Evolutionary conservation across 2,797 vertebrate genomes (phyloP).

Genomic region (Mus minutoides): DNA sequence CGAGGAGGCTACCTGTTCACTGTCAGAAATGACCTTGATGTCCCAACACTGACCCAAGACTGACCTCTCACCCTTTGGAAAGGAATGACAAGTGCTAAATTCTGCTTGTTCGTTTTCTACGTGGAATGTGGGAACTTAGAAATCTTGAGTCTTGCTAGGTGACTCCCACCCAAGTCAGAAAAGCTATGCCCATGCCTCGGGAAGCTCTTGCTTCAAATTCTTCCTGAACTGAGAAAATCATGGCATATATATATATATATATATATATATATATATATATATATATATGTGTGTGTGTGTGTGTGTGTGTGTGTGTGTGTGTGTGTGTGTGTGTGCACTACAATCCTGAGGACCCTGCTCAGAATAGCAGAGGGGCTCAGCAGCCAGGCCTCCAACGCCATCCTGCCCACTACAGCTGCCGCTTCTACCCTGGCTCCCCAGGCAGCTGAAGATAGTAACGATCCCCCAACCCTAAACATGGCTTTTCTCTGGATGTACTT

Average conservation of each 20-base stretch:
- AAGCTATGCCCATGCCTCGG: rapidly evolving
- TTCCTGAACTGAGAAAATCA: neutral
- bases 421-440: too few relatives aligned
- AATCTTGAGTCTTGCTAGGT: neutral
- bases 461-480: neutral
- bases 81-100: neutral
- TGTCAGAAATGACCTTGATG: neutral
- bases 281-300: too few relatives aligned
- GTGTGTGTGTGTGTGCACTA: too few relatives aligned
- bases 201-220: neutral
- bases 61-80: neutral
- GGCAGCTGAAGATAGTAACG: neutral
- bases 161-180: neutral
- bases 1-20: neutral
- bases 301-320: too few relatives aligned
- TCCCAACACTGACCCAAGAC: neutral
- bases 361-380: neutral
- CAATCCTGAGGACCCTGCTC: neutral
- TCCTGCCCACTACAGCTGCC: too few relatives aligned
- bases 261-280: too few relatives aligned
- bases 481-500: neutral
- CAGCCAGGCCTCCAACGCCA: neutral
- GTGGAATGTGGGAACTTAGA: neutral
- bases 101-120: neutral
- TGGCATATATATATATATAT: too few relatives aligned